Conservation (phyloP, 2,113 vertebrate genomes). For the Hymenochirus boettgeri region DNA sequence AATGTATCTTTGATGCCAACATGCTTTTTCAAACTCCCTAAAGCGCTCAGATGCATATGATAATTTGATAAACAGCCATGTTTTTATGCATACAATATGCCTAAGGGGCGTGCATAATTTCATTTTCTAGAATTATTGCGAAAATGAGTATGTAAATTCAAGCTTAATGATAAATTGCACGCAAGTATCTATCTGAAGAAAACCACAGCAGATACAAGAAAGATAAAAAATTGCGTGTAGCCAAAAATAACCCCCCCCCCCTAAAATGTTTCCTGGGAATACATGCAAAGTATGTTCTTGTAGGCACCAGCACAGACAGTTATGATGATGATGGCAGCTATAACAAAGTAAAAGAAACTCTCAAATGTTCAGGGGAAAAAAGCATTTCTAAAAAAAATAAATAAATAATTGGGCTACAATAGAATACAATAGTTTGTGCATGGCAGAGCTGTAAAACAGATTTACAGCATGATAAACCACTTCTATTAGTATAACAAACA, state of each 20-base stretch:
- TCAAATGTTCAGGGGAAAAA: neutral
- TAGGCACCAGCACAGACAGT: neutral
- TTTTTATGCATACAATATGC: slow-evolving; percentile 16
- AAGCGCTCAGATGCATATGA: slow-evolving; percentile 6
- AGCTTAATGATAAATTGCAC: neutral
- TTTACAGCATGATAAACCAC: neutral
- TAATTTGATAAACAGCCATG: slow-evolving; percentile 12
- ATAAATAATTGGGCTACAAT: neutral
- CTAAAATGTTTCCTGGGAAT: neutral
- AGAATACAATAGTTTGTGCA: neutral
- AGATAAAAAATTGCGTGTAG: too few relatives aligned
- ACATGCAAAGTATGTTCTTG: neutral
- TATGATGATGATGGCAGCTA: neutral
- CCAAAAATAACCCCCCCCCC: neutral
- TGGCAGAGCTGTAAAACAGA: neutral
- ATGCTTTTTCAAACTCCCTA: slow-evolving; percentile 4
- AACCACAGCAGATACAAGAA: too few relatives aligned
- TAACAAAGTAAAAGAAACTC: neutral
- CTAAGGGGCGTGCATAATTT: slow-evolving; percentile 19
- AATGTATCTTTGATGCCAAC: neutral
- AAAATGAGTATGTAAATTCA: slow-evolving; percentile 4
- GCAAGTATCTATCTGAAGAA: neutral
- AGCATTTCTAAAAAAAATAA: neutral
- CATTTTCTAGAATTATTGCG: slow-evolving; percentile 13
- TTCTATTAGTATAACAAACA: neutral